A percentile compares a stretch with the other conserved stretches of the same genome.
Conservation (phyloP, 2,888 invertebrate genomes). For the Dioctria linearis region DNA sequence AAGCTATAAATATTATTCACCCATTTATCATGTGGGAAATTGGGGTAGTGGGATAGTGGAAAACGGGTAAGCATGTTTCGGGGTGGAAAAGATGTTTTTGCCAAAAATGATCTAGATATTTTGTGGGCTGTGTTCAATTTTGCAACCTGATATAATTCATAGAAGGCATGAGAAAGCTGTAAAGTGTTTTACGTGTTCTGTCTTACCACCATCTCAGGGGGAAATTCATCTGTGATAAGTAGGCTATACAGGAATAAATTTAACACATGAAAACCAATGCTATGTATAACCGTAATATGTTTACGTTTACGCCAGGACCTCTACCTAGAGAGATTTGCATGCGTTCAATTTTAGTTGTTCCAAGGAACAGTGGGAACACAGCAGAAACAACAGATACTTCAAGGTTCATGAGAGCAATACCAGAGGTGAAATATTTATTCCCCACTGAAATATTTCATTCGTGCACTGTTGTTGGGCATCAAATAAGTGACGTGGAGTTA, state of each 20-base stretch:
- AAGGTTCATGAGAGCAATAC: constrained; percentile 12
- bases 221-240: background rate
- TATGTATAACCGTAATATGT: constrained; percentile 50
- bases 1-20: constrained; percentile 55
- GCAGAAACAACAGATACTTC: background rate
- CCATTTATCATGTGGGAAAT: constrained; percentile 48
- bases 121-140: constrained; percentile 24
- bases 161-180: constrained; percentile 33
- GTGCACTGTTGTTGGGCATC: constrained; percentile 37
- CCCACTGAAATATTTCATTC: constrained; percentile 48
- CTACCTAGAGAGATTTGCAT: constrained; percentile 28
- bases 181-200: background rate
- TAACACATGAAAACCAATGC: constrained; percentile 35
- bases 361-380: background rate
- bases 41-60: background rate
- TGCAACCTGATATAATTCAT: constrained; percentile 35
- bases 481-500: constrained; percentile 34
- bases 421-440: constrained; percentile 52
- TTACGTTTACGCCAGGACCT: background rate
- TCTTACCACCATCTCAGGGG: background rate
- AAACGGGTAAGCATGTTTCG: background rate
- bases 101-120: constrained; percentile 8
- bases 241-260: background rate
- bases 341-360: background rate
- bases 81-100: background rate